These are phyloP conservation scores for Teleopsis dalmanni DNA, from an alignment of 1,140 invertebrate genomes.

Conservation along the genomic window DNA sequence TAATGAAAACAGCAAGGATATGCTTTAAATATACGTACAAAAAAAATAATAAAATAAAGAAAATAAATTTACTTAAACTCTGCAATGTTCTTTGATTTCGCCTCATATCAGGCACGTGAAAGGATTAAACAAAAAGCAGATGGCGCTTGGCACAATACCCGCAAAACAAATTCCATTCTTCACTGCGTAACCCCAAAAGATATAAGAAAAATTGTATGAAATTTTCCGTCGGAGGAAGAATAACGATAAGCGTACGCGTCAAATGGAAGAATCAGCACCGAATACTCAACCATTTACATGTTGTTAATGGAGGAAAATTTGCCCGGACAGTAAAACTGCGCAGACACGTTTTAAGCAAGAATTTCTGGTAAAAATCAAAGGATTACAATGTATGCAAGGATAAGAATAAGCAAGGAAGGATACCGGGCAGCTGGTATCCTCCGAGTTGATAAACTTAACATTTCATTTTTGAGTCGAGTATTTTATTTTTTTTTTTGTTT, in stretches of 20 bases:
- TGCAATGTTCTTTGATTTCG: conserved; percentile 7
- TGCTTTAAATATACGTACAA: too few relatives aligned
- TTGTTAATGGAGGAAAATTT: not conserved
- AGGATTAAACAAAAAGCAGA: conserved; percentile 5
- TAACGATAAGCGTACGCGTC: not conserved
- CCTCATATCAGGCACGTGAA: conserved; percentile 5
- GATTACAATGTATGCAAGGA: not conserved
- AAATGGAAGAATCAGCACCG: not conserved
- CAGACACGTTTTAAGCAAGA: conserved; percentile 1
- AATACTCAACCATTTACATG: not conserved
- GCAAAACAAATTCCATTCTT: not conserved
- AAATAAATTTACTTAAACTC: too few relatives aligned
- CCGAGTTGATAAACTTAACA: too few relatives aligned
- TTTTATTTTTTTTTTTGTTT: not conserved
- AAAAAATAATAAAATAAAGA: too few relatives aligned
- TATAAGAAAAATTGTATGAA: not conserved
- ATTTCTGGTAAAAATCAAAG: conserved; percentile 2
- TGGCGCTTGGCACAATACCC: not conserved
- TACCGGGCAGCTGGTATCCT: not conserved
- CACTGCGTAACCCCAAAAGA: not conserved
- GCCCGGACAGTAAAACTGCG: too few relatives aligned
- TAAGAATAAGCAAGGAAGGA: not conserved
- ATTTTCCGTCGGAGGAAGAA: not conserved
- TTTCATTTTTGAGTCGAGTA: not conserved
- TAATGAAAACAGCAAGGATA: too few relatives aligned